These are phyloP conservation scores for Anthoptus insignis DNA, from an alignment of 2,888 invertebrate species.

Conservation along the genomic window DNA sequence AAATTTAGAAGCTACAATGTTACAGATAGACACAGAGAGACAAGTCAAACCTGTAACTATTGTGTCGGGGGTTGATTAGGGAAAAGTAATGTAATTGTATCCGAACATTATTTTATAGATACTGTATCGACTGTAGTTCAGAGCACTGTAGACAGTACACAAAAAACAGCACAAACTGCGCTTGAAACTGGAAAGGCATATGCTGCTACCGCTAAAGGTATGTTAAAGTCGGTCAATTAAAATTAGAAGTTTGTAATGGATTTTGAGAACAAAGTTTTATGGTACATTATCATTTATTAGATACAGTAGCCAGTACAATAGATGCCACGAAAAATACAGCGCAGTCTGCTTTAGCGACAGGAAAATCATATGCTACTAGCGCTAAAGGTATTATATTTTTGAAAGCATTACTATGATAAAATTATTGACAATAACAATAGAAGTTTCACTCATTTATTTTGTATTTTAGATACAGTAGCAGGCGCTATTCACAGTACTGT, in stretches of 20 bases:
- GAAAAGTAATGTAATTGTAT: slow-evolving; percentile 16
- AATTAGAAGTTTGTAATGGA: too few relatives aligned
- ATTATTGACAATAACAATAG: too few relatives aligned
- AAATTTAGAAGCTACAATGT: too few relatives aligned
- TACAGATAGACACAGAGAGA: too few relatives aligned
- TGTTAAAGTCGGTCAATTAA: too few relatives aligned
- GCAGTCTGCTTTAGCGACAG: slow-evolving; percentile 62
- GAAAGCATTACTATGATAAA: too few relatives aligned
- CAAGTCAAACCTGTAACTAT: too few relatives aligned
- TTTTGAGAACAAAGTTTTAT: neutral
- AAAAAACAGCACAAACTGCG: slow-evolving; percentile 63
- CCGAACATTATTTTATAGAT: slow-evolving; percentile 56
- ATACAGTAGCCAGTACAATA: slow-evolving; percentile 65
- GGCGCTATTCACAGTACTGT: slow-evolving; percentile 57
- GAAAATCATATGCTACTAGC: slow-evolving; percentile 62
- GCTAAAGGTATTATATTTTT: slow-evolving; percentile 58
- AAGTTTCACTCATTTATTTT: too few relatives aligned
- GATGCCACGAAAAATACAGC: slow-evolving; percentile 61
- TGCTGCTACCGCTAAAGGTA: slow-evolving; percentile 61
- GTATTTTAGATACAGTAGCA: slow-evolving; percentile 56
- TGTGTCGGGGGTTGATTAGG: too few relatives aligned
- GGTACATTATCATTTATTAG: slow-evolving; percentile 51
- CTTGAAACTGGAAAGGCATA: slow-evolving; percentile 64
- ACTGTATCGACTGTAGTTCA: slow-evolving; percentile 63
- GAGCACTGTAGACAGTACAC: slow-evolving; percentile 60